Percentiles rank a stretch among this genome's conserved stretches.
These are phyloP conservation scores for Chroicocephalus ridibundus DNA, from an alignment of 2,113 vertebrate genomes.

Conservation along the genomic window DNA sequence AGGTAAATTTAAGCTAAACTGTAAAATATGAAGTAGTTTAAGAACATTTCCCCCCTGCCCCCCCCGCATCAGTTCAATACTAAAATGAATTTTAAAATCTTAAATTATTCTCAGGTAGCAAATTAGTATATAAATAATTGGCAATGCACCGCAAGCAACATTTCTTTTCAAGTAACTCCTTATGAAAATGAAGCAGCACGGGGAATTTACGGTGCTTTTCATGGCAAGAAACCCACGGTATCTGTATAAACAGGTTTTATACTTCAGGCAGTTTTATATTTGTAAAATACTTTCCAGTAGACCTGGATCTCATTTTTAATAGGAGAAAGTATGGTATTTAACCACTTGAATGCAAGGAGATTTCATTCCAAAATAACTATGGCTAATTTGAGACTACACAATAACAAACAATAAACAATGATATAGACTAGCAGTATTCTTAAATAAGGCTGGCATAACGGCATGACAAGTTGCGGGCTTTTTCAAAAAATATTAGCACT, in stretches of 20 bases:
- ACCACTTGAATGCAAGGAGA: conserved; percentile 24
- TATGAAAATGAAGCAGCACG: conserved; percentile 39
- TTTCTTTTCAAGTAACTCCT: conserved; percentile 35
- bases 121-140: conserved; percentile 52
- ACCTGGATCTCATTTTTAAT: neutral
- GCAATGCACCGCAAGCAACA: neutral
- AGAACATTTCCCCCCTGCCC: neutral
- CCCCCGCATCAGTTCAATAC: neutral
- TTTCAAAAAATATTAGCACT: neutral
- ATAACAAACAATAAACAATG: conserved; percentile 3
- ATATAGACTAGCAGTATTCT: neutral
- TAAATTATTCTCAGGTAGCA: conserved; percentile 16
- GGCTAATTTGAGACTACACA: conserved; percentile 50
- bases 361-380: conserved; percentile 37
- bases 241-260: conserved; percentile 52
- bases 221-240: neutral
- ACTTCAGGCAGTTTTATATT: conserved; percentile 40
- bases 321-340: conserved; percentile 26
- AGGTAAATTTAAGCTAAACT: neutral
- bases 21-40: neutral
- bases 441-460: neutral
- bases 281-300: conserved; percentile 23
- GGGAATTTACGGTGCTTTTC: conserved; percentile 58
- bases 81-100: neutral
- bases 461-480: neutral